A percentile compares a stretch with the other conserved stretches of the same genome.
Evolutionary conservation across 2,888 invertebrate genomes (phyloP).

Genomic region (Noctua janthe): DNA sequence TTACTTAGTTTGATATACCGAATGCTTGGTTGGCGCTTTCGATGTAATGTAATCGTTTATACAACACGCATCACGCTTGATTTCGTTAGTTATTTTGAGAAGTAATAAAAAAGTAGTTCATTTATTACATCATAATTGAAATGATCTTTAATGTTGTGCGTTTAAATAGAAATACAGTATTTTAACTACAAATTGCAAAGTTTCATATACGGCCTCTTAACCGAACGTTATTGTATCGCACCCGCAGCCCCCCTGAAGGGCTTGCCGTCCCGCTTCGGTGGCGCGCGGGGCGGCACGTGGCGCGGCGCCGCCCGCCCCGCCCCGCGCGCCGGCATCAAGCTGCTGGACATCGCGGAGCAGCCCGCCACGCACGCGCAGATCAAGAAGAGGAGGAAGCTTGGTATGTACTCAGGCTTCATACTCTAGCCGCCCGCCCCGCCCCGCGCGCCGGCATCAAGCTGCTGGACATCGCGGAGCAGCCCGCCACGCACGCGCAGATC

Average conservation of each 20-base stretch:
- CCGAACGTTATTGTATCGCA: not conserved
- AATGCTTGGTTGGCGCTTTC: no score
- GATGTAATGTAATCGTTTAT: no score
- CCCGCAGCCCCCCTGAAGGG: slow-evolving; percentile 96
- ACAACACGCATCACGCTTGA: no score
- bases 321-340: slow-evolving; percentile 97
- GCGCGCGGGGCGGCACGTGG: slow-evolving; percentile 72
- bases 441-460: slow-evolving; percentile 98
- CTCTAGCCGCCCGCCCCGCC: slow-evolving; percentile 90
- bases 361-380: slow-evolving; percentile 94
- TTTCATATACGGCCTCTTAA: not conserved
- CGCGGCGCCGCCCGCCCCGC: slow-evolving; percentile 89
- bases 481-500: slow-evolving; percentile 93
- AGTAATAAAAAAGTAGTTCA: no score
- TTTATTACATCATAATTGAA: no score
- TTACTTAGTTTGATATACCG: no score
- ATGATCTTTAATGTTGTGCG: no score
- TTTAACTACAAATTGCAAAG: no score
- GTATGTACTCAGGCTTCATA: slow-evolving; percentile 77
- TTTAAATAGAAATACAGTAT: no score
- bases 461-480: slow-evolving; percentile 98
- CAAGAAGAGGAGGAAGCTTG: slow-evolving; percentile 95
- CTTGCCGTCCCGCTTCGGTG: slow-evolving; percentile 93
- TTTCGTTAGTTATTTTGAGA: no score
- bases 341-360: slow-evolving; percentile 98